These are phyloP conservation scores for Erythrocercus mccallii DNA, from an alignment of 2,113 vertebrate genomes.

Conservation along the genomic window DNA sequence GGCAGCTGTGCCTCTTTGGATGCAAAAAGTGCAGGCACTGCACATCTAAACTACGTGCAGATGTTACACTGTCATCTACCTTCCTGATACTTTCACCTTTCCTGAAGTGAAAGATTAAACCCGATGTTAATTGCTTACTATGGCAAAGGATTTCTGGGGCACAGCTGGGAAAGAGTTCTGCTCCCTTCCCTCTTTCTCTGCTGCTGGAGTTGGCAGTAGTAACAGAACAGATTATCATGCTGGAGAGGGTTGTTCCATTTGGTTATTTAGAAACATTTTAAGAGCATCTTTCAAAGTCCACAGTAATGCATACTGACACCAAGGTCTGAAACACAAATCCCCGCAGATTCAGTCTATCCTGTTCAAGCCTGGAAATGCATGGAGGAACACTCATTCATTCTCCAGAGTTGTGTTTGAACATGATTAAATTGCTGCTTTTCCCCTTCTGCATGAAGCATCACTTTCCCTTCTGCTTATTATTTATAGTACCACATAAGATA, in stretches of 20 bases:
- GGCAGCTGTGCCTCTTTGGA: neutral
- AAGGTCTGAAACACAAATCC: conserved; percentile 24
- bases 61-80: neutral
- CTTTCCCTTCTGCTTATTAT: conserved; percentile 60
- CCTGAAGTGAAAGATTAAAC: neutral
- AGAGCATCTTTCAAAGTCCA: conserved; percentile 33
- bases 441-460: neutral
- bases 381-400: neutral
- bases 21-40: neutral
- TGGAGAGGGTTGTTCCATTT: conserved; percentile 7
- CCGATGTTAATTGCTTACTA: neutral
- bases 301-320: conserved; percentile 16
- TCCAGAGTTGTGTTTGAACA: conserved; percentile 13
- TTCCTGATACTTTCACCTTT: neutral
- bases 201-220: neutral
- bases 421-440: conserved; percentile 27
- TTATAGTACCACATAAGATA: conserved; percentile 64
- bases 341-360: neutral
- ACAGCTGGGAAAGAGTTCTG: neutral
- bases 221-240: neutral
- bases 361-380: neutral
- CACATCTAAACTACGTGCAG: neutral
- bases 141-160: neutral
- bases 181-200: neutral
- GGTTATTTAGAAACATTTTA: conserved; percentile 41